A percentile compares a stretch with the other conserved stretches of the same genome.
phyloP scores from a whole-genome alignment of 2,888 invertebrate species.

The Oligia latruncula region DNA sequence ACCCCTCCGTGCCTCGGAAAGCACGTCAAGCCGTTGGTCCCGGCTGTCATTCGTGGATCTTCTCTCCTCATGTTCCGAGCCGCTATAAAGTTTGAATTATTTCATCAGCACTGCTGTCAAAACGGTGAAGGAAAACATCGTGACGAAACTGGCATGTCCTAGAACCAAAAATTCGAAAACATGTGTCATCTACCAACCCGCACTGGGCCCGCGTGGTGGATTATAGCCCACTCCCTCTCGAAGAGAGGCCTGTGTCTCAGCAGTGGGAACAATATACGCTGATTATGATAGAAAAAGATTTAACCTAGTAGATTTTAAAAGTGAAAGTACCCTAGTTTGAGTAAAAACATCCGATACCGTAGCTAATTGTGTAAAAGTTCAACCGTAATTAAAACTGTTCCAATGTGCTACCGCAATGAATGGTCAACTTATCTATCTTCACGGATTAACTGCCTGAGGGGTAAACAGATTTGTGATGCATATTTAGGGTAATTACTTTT shows the following conservation, averaged over 20 bases:
- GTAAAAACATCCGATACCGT: neutral
- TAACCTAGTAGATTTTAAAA: neutral
- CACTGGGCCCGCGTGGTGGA: too few relatives aligned
- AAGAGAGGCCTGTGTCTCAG: too few relatives aligned
- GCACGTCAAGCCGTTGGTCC: neutral
- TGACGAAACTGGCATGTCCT: too few relatives aligned
- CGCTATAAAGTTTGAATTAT: too few relatives aligned
- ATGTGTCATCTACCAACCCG: too few relatives aligned
- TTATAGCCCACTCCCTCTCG: too few relatives aligned
- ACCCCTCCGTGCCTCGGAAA: neutral
- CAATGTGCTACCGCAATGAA: constrained; percentile 25
- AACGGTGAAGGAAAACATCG: too few relatives aligned
- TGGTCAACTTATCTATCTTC: constrained; percentile 14
- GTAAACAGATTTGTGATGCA: constrained; percentile 15
- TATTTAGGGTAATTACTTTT: constrained; percentile 14
- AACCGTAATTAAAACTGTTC: constrained; percentile 45
- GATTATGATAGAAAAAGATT: too few relatives aligned
- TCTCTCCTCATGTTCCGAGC: too few relatives aligned
- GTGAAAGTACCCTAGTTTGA: constrained; percentile 15
- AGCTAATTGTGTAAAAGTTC: constrained; percentile 17
- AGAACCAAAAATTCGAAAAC: too few relatives aligned
- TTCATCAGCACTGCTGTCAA: too few relatives aligned
- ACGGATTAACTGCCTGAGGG: constrained; percentile 8
- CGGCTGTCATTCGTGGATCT: neutral
- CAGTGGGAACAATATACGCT: too few relatives aligned